Base-by-base conservation (phyloP, 1,140 invertebrate species). In the Papilio helenus region DNA sequence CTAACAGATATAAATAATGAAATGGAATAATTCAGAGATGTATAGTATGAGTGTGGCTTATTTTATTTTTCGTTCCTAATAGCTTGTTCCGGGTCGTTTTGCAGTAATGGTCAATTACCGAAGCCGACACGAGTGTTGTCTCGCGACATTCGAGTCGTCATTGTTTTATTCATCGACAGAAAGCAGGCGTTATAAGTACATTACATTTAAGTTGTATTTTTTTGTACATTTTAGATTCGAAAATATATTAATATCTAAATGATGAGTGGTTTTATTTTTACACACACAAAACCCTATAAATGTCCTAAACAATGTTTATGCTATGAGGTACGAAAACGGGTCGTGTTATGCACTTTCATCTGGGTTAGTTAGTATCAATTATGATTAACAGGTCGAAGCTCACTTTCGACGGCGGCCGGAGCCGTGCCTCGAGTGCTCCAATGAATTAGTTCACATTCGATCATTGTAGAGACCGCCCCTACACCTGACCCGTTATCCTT, bases 221-320 rank as follows among this genome's bases (percentile, higher is more conserved):
- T 94, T 94, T 93, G 92, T 94, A 94, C 93, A 94, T 94, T 94
- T 92, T 94, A 94, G 93, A 93, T 93, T 93, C 91, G 90, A 92
- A 93, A 93, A 92, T 94, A 94, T 92, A 94, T 92, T 94, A 93
- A 93, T 94, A 94, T 93, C 91, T 93, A 93, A 93, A 93, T 90
- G 86, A 90, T 76, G 81, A 82, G 85, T 89, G 79, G 87, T 91
- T 90, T 92, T 82, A 88, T 88, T 93, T 87, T 61, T 55, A 44
- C 42, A 42, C 34, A 39, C n/a, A 72, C 4, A 20, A 42, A 7
- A 39, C 34, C 5, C 9, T n/a, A 72, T 72, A 42, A 72, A 72
- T 29, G 9, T 65, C 29, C 10, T 65, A 65, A 65, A 34, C 14
- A 29, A 34, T 26, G 23, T 12, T 29, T 16, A 26, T 65, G 61